Base-by-base conservation (phyloP, 1,140 invertebrate species). In the Eubasilissa regina region DNA sequence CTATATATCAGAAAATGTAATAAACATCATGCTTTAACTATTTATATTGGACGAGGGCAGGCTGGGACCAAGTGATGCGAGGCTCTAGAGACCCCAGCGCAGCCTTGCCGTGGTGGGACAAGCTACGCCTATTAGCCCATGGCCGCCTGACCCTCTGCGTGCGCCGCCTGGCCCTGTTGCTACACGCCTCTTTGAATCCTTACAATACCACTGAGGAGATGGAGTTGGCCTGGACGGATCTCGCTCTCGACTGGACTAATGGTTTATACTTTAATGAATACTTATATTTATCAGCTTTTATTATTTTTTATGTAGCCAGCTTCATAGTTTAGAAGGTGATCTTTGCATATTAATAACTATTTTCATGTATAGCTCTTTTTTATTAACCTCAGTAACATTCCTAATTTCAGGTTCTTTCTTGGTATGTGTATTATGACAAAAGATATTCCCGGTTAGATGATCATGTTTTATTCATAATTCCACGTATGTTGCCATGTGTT, bases 191-290 rank as follows among this genome's bases (percentile, higher is more conserved):
- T 0, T 89, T 98, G 6, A 97, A 99, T 91, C 98, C 98, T 0
- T 99, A 99, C 85, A 99, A 99, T 86, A 98, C 96, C 0, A 99
- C 98, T 0, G 98, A 99, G 87, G 95, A 99, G 87, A 99, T 99
- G 96, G 98, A 99, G 87, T 90, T 99, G 17, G 96, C 96, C 0
- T 99, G 98, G 97, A 94, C 92, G 8, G 93, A 97, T 82, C 90
- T 98, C 0, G 94, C 95, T 17, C 93, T 99, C 83, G 97, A 99
- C 84, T 99, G 98, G 97, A 97, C 96, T 0, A 98, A 97, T 88
- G 97, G 96, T 92, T 89, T 12, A 15, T 35, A 35, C 6, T 35
- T 35, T 35, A 3, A 6, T 35, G 1, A 35, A 35, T 35, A 35
- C 25, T 35, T 35, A 35, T 35, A 35, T 35, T 35, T 35, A 35